Evolutionary conservation across 2,888 invertebrate genomes (phyloP).

Genomic region (Dryobota labecula): DNA sequence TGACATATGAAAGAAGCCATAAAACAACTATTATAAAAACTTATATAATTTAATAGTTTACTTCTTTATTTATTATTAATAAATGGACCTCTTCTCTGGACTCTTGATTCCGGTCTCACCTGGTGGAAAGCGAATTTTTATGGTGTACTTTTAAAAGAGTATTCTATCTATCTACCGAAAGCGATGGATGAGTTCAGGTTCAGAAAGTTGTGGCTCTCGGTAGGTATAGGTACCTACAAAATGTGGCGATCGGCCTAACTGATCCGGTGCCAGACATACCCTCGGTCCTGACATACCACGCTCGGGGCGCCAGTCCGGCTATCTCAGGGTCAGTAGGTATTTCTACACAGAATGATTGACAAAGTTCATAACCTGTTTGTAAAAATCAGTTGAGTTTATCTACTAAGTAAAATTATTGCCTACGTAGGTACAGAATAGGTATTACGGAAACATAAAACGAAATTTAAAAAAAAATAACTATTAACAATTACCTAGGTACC

Average conservation of each 20-base stretch:
- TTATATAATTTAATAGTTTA: not conserved
- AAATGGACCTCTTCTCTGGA: no score
- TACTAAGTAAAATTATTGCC: not conserved
- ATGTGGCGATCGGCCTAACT: slow-evolving; percentile 24
- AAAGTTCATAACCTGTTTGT: not conserved
- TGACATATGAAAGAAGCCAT: not conserved
- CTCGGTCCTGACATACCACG: slow-evolving; percentile 30
- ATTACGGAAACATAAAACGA: no score
- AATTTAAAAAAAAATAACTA: no score
- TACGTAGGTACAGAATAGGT: no score
- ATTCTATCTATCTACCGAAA: no score
- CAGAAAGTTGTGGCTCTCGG: not conserved
- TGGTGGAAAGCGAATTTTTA: slow-evolving; percentile 7
- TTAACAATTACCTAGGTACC: no score
- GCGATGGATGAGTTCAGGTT: not conserved
- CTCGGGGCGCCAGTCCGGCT: slow-evolving; percentile 14
- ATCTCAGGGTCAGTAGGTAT: slow-evolving; percentile 41
- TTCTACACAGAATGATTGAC: slow-evolving; percentile 3
- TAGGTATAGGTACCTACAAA: not conserved
- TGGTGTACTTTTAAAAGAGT: no score
- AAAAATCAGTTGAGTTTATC: not conserved
- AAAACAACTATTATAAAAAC: not conserved
- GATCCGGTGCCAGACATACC: slow-evolving; percentile 32
- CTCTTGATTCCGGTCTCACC: not conserved
- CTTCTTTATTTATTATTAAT: not conserved